Conservation (phyloP, 92 coral and sea anemone genomes). For the Actinostola sp. region DNA sequence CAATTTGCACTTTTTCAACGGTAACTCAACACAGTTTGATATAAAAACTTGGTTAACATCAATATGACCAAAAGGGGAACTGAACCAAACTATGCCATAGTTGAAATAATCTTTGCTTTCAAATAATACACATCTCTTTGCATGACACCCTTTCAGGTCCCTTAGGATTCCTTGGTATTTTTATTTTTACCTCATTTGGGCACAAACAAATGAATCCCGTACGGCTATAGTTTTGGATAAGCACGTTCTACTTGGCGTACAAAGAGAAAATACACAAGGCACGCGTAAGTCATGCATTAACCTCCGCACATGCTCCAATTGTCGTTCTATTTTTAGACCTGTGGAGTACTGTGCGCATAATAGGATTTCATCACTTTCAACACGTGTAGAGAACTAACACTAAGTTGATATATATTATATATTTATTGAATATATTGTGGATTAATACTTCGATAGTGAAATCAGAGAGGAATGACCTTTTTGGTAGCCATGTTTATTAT, state of each 20-base stretch:
- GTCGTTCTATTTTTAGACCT: background rate
- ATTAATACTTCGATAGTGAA: too few species aligned
- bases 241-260: slow-evolving; percentile 1
- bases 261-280: slow-evolving; percentile 31
- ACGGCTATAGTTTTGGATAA: slow-evolving; percentile 5
- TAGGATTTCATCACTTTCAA: background rate
- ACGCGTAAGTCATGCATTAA: slow-evolving; percentile 38
- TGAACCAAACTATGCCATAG: background rate
- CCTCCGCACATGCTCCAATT: background rate
- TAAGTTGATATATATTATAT: too few species aligned
- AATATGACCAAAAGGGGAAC: background rate
- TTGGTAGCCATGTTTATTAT: too few species aligned
- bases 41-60: background rate
- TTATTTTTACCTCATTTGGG: background rate
- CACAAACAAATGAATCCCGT: background rate
- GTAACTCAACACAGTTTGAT: slow-evolving; percentile 7
- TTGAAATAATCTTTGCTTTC: background rate
- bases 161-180: background rate
- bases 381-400: background rate
- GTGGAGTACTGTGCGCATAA: background rate
- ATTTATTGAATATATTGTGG: too few species aligned
- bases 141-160: too few species aligned
- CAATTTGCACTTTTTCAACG: slow-evolving; percentile 8
- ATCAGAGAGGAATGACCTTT: too few species aligned
- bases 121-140: too few species aligned